phyloP scores from a whole-genome alignment of 2,888 invertebrate genomes.

The Eilema caniola region DNA sequence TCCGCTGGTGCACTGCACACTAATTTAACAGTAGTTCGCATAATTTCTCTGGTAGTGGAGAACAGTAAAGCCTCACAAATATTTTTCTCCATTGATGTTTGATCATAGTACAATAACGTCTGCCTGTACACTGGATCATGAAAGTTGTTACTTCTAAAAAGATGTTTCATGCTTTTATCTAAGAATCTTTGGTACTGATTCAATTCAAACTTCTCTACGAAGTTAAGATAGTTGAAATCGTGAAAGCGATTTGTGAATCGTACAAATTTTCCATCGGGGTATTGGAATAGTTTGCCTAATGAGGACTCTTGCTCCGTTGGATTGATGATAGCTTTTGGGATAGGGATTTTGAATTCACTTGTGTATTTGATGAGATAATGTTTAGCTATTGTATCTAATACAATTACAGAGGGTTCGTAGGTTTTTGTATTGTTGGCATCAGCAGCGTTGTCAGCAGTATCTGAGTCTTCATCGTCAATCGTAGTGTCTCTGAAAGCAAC shows the following conservation, averaged over 20 bases:
- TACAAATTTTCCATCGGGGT: conserved; percentile 67
- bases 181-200: conserved; percentile 75
- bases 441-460: conserved; percentile 19
- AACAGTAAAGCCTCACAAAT: conserved; percentile 71
- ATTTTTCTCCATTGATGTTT: conserved; percentile 77
- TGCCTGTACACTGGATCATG: conserved; percentile 51
- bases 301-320: conserved; percentile 54
- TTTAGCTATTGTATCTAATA: conserved; percentile 53
- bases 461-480: not conserved
- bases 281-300: conserved; percentile 73
- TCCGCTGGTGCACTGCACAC: conserved; percentile 74
- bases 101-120: conserved; percentile 70
- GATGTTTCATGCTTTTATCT: conserved; percentile 66
- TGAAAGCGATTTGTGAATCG: conserved; percentile 66
- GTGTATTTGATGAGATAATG: conserved; percentile 68
- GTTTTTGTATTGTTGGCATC: not conserved
- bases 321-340: conserved; percentile 67
- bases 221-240: conserved; percentile 71
- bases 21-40: conserved; percentile 73
- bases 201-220: conserved; percentile 75
- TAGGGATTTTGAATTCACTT: conserved; percentile 68
- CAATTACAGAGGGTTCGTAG: conserved; percentile 5
- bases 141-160: conserved; percentile 64
- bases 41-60: conserved; percentile 72
- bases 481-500: conserved; percentile 64